Percentiles rank a stretch among this genome's conserved stretches.
Evolutionary conservation across 2,797 vertebrate genomes (phyloP).

Genomic region (Gymnocypris eckloni): DNA sequence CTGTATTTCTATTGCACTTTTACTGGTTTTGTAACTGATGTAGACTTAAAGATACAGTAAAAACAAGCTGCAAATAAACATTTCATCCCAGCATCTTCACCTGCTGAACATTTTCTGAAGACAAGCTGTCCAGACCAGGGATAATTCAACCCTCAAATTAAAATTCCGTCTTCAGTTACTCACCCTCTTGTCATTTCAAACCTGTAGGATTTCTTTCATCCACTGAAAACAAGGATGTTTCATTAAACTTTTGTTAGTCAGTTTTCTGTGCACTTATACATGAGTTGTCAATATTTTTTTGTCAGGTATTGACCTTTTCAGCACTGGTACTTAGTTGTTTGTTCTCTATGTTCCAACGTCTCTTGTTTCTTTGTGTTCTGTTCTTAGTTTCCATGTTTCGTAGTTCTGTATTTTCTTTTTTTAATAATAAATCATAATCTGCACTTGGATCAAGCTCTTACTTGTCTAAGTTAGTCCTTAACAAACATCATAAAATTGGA

Average conservation of each 20-base stretch:
- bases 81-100: conserved; percentile 20
- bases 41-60: neutral
- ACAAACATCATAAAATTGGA: no score
- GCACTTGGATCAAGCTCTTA: neutral
- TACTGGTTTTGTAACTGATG: neutral
- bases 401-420: neutral
- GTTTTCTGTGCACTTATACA: neutral
- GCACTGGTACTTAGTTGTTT: neutral
- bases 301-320: neutral
- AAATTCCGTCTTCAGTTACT: neutral
- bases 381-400: neutral
- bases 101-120: conserved; percentile 2
- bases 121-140: neutral
- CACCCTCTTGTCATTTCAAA: neutral
- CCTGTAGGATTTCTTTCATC: neutral
- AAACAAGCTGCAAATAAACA: conserved; percentile 19
- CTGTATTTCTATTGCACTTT: neutral
- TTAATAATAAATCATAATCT: neutral
- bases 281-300: neutral
- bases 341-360: neutral
- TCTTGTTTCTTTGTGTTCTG: neutral
- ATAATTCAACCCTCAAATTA: neutral
- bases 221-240: neutral
- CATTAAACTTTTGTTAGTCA: neutral
- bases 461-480: neutral